phyloP scores from a whole-genome alignment of 1,140 invertebrate species.

The Drosophila seguyi region DNA sequence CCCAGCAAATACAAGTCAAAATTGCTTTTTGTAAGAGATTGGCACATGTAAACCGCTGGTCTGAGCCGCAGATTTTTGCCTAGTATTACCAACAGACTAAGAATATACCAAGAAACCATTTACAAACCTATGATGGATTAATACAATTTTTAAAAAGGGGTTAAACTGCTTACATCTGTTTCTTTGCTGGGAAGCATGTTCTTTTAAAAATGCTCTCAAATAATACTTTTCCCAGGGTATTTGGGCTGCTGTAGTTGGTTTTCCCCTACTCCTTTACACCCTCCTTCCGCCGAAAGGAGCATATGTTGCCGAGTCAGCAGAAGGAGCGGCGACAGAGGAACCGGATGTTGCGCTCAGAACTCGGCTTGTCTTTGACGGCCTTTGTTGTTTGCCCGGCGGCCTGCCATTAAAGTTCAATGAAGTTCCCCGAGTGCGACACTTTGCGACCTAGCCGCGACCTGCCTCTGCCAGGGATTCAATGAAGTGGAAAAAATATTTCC shows the following conservation, averaged over 20 bases:
- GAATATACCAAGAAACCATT: neutral
- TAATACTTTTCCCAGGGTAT: conserved; percentile 13
- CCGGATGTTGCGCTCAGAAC: conserved; percentile 36
- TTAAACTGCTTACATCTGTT: neutral
- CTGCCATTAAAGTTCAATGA: conserved; percentile 80
- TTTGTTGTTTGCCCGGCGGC: conserved; percentile 66
- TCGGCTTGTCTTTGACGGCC: conserved; percentile 33
- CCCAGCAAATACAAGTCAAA: neutral
- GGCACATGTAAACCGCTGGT: no score
- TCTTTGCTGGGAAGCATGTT: neutral
- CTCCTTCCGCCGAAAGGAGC: neutral
- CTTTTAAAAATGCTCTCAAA: neutral
- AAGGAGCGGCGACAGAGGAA: conserved; percentile 27
- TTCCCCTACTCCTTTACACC: neutral
- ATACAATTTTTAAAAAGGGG: neutral
- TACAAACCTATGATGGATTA: neutral
- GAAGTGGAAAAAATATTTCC: conserved; percentile 81
- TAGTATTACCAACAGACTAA: neutral
- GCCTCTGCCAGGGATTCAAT: conserved; percentile 49
- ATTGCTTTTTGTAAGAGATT: neutral
- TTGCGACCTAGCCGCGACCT: conserved; percentile 33
- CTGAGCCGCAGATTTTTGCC: no score
- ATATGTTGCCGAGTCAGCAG: conserved; percentile 35
- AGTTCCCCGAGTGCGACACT: conserved; percentile 72
- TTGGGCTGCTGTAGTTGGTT: neutral